Conservation (phyloP, 1,140 invertebrate species). For the Heliothis subflexa region DNA sequence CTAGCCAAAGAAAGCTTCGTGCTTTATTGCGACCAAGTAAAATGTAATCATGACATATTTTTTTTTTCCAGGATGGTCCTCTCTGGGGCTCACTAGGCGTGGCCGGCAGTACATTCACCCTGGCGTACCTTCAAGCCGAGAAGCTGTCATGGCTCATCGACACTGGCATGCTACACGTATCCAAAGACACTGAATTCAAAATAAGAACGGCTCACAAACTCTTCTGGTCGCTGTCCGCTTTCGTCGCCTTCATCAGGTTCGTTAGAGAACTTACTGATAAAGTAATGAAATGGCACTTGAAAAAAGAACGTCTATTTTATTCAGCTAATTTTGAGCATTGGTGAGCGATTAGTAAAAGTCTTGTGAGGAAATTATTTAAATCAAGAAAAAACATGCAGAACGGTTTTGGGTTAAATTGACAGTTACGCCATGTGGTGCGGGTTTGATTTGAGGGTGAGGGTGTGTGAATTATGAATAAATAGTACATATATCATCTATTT, state of each 20-base stretch:
- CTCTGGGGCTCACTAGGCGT: constrained; percentile 75
- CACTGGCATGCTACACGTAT: constrained; percentile 64
- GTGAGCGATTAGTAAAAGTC: too few species aligned
- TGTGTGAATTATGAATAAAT: too few species aligned
- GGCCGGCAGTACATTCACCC: constrained; percentile 61
- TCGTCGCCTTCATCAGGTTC: constrained; percentile 75
- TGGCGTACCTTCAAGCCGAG: constrained; percentile 76
- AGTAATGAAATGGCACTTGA: not conserved
- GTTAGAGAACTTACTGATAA: constrained; percentile 11
- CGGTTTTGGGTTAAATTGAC: too few species aligned
- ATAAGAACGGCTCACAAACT: constrained; percentile 74
- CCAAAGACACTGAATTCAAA: constrained; percentile 58
- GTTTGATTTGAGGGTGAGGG: too few species aligned
- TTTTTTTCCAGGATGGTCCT: constrained; percentile 67
- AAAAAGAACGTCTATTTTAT: too few species aligned
- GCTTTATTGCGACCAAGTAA: too few species aligned
- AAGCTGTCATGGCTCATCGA: constrained; percentile 75
- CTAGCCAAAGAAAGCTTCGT: too few species aligned
- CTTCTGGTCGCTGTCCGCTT: constrained; percentile 71
- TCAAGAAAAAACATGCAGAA: too few species aligned
- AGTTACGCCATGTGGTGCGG: too few species aligned
- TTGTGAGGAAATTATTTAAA: too few species aligned
- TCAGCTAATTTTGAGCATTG: too few species aligned
- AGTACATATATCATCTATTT: too few species aligned
- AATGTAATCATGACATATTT: not conserved